Evolutionary conservation across 1,140 invertebrate genomes (phyloP), one percentile per base, ranked within the genome.

Genomic region (Harpegnathos saltator): DNA sequence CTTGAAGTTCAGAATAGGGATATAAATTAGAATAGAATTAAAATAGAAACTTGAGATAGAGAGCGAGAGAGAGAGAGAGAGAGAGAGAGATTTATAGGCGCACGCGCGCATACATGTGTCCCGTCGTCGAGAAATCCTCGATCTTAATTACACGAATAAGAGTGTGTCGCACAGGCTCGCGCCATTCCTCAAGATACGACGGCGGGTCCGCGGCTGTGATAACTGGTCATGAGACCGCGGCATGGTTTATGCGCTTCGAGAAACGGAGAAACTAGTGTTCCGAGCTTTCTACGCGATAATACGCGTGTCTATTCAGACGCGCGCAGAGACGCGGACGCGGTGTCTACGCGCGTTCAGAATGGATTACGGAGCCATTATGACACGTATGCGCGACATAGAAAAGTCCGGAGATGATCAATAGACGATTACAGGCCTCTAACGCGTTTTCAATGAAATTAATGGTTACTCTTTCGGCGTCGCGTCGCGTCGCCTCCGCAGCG

Each of bases 361-460:
- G 29, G 22, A 17, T 80, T 71, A 59, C 48, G 29, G 22, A 80
- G 69, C 33, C 0, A 69, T 69, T 58, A 69, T 26, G 14, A 17
- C 33, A 17, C 33, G 33, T n/a, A 80, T 0, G 68, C 14, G 50
- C 65, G 29, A 80, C n/a, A 44, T 48, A 7, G 12, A 69, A 78
- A 59, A 71, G 38, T 80, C 52, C 29, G 24, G 33, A 80, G 50
- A 17, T 71, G 65, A 80, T 80, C 75, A 80, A 80, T 58, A 69
- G 52, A 80, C 65, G 68, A 71, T 71, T 78, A 58, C 33, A 80
- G 75, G 22, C 22, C 22, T 80, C 29, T 80, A 69, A 80, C 22
- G 33, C 75, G 75, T 69, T 71, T 80, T 71, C 75, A 71, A 71
- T 80, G 75, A 80, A 75, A 82, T 75, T 75, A 82, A 82, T 82